phyloP scores from a whole-genome alignment of 1,140 invertebrate species.

The Pogonomyrmex californicus region DNA sequence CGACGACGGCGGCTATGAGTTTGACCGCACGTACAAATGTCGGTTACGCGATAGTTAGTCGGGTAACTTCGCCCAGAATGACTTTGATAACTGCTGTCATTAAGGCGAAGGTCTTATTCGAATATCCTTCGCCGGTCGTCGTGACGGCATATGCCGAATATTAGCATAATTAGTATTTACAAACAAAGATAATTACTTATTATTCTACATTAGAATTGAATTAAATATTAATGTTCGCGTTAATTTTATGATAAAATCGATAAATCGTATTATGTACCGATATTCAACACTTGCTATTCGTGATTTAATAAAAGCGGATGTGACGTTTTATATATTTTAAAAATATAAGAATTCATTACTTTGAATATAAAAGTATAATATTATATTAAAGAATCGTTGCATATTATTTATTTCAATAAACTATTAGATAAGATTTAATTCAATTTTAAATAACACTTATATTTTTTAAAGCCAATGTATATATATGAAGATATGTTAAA shows the following conservation, averaged over 20 bases:
- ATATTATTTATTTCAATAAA: neutral
- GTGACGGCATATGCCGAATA: conserved; percentile 33
- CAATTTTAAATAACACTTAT: neutral
- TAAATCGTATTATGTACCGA: neutral
- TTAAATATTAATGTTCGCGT: neutral
- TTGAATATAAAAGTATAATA: neutral
- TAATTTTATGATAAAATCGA: neutral
- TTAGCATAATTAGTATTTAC: conserved; percentile 39
- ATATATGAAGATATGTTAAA: neutral
- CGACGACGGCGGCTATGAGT: conserved; percentile 35
- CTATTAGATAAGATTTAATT: neutral
- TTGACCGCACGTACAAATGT: conserved; percentile 61
- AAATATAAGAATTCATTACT: conserved; percentile 18
- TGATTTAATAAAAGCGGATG: neutral
- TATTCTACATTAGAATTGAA: neutral
- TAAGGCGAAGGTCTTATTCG: conserved; percentile 47
- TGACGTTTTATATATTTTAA: neutral
- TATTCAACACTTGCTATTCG: neutral
- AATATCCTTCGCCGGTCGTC: neutral
- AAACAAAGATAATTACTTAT: conserved; percentile 25
- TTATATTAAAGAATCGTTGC: neutral
- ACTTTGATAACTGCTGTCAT: conserved; percentile 64
- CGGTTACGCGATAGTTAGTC: conserved; percentile 58
- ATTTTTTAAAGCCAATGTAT: neutral
- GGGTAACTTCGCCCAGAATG: conserved; percentile 60